Evolutionary conservation across 2,888 invertebrate genomes (phyloP).

Genomic region (Tenthredo scrophulariae): DNA sequence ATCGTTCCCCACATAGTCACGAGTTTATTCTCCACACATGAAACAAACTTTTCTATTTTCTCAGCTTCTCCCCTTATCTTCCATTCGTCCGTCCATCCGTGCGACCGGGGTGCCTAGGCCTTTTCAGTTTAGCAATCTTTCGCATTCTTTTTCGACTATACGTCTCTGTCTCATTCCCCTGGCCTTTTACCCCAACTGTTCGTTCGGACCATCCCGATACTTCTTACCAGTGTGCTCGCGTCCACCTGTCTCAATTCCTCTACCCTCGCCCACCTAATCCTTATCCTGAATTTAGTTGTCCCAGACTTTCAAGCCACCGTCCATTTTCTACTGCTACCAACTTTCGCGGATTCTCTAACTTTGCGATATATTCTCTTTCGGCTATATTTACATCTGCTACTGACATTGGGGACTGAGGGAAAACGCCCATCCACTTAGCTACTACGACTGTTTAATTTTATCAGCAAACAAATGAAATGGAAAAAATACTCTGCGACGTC

Average conservation of each 20-base stretch:
- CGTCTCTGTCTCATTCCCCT: slow-evolving; percentile 21
- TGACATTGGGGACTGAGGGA: neutral
- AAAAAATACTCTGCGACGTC: neutral
- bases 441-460: neutral
- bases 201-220: slow-evolving; percentile 27
- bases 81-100: neutral
- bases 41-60: slow-evolving; percentile 2
- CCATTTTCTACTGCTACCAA: slow-evolving; percentile 17
- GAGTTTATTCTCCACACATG: slow-evolving; percentile 10
- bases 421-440: neutral
- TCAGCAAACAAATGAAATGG: neutral
- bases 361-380: slow-evolving; percentile 40
- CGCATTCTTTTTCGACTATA: slow-evolving; percentile 40
- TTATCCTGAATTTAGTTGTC: slow-evolving; percentile 39
- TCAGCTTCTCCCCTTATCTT: neutral
- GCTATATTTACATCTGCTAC: slow-evolving; percentile 31
- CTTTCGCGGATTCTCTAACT: slow-evolving; percentile 40
- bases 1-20: neutral
- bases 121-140: slow-evolving; percentile 23
- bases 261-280: slow-evolving; percentile 32
- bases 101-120: slow-evolving; percentile 1
- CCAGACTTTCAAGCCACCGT: slow-evolving; percentile 32
- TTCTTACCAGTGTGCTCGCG: slow-evolving; percentile 37
- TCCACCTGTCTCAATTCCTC: slow-evolving; percentile 48
- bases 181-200: slow-evolving; percentile 19